phyloP scores from a whole-genome alignment of 2,888 invertebrate genomes.

The Diarsia dahlii region DNA sequence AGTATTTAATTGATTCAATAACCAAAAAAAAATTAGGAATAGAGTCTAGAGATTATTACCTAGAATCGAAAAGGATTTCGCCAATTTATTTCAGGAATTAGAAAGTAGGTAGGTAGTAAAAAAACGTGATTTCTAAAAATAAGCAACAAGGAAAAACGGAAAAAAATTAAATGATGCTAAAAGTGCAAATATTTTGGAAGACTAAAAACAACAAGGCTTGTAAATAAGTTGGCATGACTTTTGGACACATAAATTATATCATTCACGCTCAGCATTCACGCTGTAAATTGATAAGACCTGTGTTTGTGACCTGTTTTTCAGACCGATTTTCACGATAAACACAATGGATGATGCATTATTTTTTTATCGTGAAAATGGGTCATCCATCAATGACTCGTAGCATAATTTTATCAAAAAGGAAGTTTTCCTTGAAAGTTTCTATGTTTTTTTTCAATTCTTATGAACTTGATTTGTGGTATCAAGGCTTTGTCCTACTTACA shows the following conservation, averaged over 20 bases:
- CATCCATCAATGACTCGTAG: neutral
- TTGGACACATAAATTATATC: neutral
- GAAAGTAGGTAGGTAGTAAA: neutral
- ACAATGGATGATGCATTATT: neutral
- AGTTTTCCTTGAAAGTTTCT: neutral
- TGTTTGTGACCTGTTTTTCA: conserved; percentile 4
- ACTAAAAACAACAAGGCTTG: conserved; percentile 12
- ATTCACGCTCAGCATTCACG: neutral
- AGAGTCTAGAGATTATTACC: too few species aligned
- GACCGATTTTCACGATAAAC: neutral
- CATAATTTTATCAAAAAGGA: neutral
- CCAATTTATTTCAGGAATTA: neutral
- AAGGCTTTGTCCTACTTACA: neutral
- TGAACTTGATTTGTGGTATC: neutral
- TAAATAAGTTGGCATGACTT: neutral
- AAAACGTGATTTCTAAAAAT: neutral
- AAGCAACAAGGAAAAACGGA: neutral
- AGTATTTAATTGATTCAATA: neutral
- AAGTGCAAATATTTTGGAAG: conserved; percentile 16
- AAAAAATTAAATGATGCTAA: neutral
- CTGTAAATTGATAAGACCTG: conserved; percentile 8
- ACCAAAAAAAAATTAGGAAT: neutral
- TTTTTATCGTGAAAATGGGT: too few species aligned
- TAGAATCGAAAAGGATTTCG: too few species aligned
- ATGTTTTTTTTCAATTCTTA: neutral